These are phyloP conservation scores for Heterodera carotae DNA, from an alignment of 1,140 invertebrate genomes.

Conservation along the genomic window DNA sequence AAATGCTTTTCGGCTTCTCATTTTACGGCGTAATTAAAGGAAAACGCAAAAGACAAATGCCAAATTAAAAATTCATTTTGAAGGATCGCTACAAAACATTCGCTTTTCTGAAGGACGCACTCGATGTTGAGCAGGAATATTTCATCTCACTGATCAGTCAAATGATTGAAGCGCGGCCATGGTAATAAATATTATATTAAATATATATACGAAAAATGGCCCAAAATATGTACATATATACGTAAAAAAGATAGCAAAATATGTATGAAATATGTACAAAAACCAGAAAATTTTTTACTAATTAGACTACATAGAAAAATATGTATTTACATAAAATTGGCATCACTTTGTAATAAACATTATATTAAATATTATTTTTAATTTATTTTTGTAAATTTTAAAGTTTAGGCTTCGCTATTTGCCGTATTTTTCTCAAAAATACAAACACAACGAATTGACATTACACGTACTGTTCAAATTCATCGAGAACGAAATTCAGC, in stretches of 20 bases:
- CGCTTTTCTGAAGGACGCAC: constrained; percentile 5
- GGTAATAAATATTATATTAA: constrained; percentile 1
- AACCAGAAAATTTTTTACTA: too few relatives aligned
- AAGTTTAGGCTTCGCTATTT: constrained; percentile 22
- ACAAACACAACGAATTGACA: constrained; percentile 10
- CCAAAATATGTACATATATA: too few relatives aligned
- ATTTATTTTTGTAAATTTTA: not conserved
- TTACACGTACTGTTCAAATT: constrained; percentile 10
- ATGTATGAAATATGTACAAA: too few relatives aligned
- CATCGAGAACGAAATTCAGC: constrained; percentile 15
- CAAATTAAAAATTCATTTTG: not conserved
- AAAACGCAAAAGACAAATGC: not conserved
- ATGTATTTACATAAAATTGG: too few relatives aligned
- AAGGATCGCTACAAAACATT: not conserved
- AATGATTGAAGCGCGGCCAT: constrained; percentile 20
- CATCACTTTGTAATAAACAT: too few relatives aligned
- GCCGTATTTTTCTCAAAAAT: constrained; percentile 15
- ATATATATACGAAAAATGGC: too few relatives aligned
- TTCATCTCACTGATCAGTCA: constrained; percentile 12
- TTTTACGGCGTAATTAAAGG: constrained; percentile 17
- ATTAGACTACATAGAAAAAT: too few relatives aligned
- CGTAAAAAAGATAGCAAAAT: too few relatives aligned
- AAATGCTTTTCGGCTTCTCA: constrained; percentile 22
- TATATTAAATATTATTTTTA: not conserved
- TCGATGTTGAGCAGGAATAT: constrained; percentile 25